Conservation (phyloP, 2,797 vertebrate genomes). For the Cirrhinus mrigala region DNA sequence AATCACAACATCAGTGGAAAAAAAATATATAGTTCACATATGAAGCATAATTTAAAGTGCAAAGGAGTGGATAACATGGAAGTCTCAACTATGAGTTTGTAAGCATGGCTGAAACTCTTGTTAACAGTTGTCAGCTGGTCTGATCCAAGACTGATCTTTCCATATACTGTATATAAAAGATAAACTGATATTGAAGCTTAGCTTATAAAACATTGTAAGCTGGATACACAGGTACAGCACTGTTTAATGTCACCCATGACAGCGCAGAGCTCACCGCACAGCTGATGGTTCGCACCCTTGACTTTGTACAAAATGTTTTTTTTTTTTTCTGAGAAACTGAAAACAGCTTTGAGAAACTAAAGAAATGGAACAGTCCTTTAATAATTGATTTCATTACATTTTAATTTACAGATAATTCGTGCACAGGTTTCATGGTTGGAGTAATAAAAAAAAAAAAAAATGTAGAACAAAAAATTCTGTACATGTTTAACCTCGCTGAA, state of each 20-base stretch:
- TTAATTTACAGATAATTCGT: slow-evolving; percentile 24
- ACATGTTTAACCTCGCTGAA: slow-evolving; percentile 33
- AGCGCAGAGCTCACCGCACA: background rate
- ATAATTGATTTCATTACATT: background rate
- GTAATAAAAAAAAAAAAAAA: slow-evolving; percentile 20
- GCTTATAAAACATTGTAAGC: background rate
- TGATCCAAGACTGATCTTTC: background rate
- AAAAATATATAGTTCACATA: background rate
- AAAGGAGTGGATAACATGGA: background rate
- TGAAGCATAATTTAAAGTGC: slow-evolving; percentile 19
- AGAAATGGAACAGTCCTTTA: background rate
- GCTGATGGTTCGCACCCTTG: background rate
- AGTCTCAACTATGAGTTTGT: background rate
- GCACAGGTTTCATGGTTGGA: slow-evolving; percentile 12
- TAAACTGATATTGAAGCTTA: background rate
- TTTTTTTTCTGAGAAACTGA: background rate
- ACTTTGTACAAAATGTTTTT: background rate
- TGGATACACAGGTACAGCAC: background rate
- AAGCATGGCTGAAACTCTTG: background rate
- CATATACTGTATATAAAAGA: background rate
- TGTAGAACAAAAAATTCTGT: slow-evolving; percentile 47
- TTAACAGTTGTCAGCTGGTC: background rate
- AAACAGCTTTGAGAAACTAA: background rate
- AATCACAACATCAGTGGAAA: background rate
- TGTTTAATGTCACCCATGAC: background rate